phyloP scores from a whole-genome alignment of 2,888 invertebrate genomes.

The Yponomeuta cagnagella region DNA sequence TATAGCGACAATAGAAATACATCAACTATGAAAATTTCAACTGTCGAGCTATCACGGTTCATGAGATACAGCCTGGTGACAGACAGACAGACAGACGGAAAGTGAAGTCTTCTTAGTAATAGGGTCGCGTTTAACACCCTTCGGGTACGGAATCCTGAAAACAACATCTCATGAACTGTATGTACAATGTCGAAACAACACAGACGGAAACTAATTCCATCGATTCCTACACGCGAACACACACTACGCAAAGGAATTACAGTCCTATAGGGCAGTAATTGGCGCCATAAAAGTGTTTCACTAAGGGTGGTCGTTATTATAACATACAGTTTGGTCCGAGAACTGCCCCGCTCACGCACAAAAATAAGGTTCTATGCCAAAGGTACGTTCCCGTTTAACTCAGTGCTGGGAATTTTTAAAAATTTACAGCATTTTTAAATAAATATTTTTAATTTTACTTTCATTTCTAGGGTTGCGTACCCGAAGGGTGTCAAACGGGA shows the following conservation, averaged over 20 bases:
- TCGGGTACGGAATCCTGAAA: no score
- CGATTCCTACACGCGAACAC: neutral
- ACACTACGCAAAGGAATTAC: constrained; percentile 38
- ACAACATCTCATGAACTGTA: no score
- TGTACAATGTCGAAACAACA: neutral
- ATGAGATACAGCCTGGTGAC: no score
- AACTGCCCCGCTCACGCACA: constrained; percentile 39
- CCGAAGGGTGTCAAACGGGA: no score
- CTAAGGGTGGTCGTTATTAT: constrained; percentile 45
- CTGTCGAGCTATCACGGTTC: no score
- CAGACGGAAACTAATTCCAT: neutral
- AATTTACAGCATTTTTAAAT: neutral
- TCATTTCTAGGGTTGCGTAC: no score
- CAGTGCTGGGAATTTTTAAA: no score
- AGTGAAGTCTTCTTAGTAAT: no score
- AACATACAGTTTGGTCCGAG: constrained; percentile 41
- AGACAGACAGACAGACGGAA: no score
- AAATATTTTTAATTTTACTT: neutral
- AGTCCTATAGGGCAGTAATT: constrained; percentile 50
- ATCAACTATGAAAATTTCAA: no score
- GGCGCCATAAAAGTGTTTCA: constrained; percentile 51
- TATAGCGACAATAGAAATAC: no score
- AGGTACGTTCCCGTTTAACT: neutral
- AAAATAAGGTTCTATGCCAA: constrained; percentile 16
- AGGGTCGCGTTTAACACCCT: no score